These are phyloP conservation scores for Manduca sexta DNA, from an alignment of 1,140 invertebrate species.

Conservation along the genomic window DNA sequence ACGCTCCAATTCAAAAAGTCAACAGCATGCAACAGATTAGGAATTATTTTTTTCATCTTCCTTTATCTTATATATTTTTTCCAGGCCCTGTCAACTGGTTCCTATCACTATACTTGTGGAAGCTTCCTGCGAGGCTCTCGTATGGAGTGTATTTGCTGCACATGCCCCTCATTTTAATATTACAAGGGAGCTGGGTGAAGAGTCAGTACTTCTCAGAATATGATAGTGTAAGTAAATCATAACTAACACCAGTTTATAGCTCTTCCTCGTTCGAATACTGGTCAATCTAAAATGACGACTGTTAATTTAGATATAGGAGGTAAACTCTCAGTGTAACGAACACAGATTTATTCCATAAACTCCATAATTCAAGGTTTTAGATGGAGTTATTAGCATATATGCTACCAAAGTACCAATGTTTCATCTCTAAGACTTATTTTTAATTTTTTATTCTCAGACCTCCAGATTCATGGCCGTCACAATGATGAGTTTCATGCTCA, in stretches of 20 bases:
- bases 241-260: too few relatives aligned
- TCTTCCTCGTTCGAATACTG: too few relatives aligned
- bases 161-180: conserved; percentile 23
- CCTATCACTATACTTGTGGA: conserved; percentile 62
- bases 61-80: background rate
- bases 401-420: too few relatives aligned
- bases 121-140: conserved; percentile 60
- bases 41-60: background rate
- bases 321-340: too few relatives aligned
- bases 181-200: conserved; percentile 21
- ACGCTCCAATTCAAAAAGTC: too few relatives aligned
- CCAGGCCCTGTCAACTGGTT: conserved; percentile 65
- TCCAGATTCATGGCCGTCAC: conserved; percentile 21
- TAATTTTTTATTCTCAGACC: conserved; percentile 20
- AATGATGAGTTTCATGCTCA: conserved; percentile 11
- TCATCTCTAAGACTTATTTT: background rate
- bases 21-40: too few relatives aligned
- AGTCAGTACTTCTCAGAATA: conserved; percentile 26
- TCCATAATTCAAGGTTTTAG: too few relatives aligned
- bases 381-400: too few relatives aligned
- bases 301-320: too few relatives aligned
- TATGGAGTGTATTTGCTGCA: conserved; percentile 69
- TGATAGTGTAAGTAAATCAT: conserved; percentile 18
- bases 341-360: too few relatives aligned
- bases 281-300: too few relatives aligned